Evolutionary conservation across 2,888 invertebrate genomes (phyloP).

Genomic region (Macropis europaea): DNA sequence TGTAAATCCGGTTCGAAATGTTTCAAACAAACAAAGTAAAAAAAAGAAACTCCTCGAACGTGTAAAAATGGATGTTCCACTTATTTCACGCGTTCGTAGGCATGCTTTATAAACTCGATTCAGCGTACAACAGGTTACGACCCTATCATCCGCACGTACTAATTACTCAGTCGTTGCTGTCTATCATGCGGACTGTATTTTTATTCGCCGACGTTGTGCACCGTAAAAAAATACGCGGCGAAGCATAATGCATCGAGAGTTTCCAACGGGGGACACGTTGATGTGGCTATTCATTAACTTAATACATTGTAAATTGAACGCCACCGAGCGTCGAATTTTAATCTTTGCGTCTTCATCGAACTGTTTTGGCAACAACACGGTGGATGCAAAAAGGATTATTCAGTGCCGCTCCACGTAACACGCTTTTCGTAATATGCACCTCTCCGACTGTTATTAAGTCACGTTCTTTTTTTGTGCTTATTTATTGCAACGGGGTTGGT

Average conservation of each 20-base stretch:
- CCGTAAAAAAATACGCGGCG: background rate
- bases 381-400: background rate
- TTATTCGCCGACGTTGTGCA: background rate
- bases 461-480: too few relatives aligned
- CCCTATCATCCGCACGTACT: slow-evolving; percentile 26
- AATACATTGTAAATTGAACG: slow-evolving; percentile 30
- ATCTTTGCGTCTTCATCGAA: background rate
- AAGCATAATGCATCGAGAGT: background rate
- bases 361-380: background rate
- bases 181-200: slow-evolving; percentile 1
- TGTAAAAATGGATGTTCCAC: slow-evolving; percentile 45
- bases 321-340: background rate
- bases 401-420: background rate
- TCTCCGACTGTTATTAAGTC: too few relatives aligned
- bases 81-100: slow-evolving; percentile 31
- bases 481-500: too few relatives aligned
- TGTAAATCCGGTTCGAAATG: slow-evolving; percentile 43
- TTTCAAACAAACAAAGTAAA: too few relatives aligned
- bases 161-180: slow-evolving; percentile 49
- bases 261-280: background rate
- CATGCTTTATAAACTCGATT: slow-evolving; percentile 19
- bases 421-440: too few relatives aligned
- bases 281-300: slow-evolving; percentile 20
- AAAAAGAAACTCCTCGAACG: slow-evolving; percentile 3
- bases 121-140: slow-evolving; percentile 11